phyloP scores from a whole-genome alignment of 1,140 invertebrate genomes.

The Asbolus verrucosus region DNA sequence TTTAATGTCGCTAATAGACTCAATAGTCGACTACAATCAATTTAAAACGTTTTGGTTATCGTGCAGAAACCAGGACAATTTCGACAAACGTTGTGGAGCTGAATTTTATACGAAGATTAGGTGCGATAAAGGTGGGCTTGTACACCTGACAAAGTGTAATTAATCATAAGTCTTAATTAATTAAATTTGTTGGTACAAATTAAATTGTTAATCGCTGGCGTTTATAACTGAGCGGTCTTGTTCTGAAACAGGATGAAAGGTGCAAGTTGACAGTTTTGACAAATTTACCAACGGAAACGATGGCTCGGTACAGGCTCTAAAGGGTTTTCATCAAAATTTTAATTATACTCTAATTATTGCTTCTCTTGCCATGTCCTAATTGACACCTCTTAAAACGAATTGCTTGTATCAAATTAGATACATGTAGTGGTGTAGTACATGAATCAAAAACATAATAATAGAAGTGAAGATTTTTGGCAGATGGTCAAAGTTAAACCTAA shows the following conservation, averaged over 20 bases:
- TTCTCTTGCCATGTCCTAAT: too few relatives aligned
- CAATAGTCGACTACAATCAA: background rate
- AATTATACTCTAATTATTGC: too few relatives aligned
- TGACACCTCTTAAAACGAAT: too few relatives aligned
- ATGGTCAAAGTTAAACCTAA: too few relatives aligned
- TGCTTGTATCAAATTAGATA: too few relatives aligned
- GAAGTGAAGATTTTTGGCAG: too few relatives aligned
- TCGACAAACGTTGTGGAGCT: background rate
- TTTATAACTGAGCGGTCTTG: conserved; percentile 36
- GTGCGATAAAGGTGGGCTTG: conserved; percentile 28
- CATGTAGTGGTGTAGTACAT: too few relatives aligned
- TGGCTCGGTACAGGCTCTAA: background rate
- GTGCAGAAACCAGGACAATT: conserved; percentile 8
- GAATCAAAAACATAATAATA: too few relatives aligned
- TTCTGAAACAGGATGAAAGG: background rate
- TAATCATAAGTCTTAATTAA: conserved; percentile 52
- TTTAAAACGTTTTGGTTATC: background rate
- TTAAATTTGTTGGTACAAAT: conserved; percentile 51
- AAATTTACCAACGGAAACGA: conserved; percentile 8
- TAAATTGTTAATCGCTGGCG: conserved; percentile 49
- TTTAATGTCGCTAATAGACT: too few relatives aligned
- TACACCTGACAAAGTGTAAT: conserved; percentile 48
- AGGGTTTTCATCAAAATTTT: too few relatives aligned
- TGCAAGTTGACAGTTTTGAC: background rate
- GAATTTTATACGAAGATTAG: conserved; percentile 17